Conservation (phyloP, 2,113 vertebrate species). For the Clarias gariepinus region DNA sequence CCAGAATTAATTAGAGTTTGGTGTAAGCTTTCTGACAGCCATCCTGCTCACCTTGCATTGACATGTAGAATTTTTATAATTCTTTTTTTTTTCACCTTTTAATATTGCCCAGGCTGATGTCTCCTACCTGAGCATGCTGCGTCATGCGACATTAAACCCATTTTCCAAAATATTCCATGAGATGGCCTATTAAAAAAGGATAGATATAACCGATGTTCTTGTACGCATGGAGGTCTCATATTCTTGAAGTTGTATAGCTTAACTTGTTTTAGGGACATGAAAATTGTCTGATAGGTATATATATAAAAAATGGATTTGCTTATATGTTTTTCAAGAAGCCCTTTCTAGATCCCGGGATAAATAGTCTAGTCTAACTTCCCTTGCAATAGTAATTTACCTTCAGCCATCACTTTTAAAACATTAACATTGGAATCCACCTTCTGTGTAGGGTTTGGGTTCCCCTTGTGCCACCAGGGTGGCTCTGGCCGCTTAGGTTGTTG, state of each 20-base stretch:
- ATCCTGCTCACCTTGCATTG: conserved; percentile 32
- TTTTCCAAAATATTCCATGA: not conserved
- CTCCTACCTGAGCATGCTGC: conserved; percentile 35
- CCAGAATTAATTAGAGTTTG: conserved; percentile 45
- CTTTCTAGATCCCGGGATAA: not conserved
- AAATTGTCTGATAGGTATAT: not conserved
- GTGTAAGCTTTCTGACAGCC: conserved; percentile 38
- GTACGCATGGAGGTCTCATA: too few relatives aligned
- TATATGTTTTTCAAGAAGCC: not conserved
- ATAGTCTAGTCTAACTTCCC: not conserved
- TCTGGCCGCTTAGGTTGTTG: too few relatives aligned
- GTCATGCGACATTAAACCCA: conserved; percentile 43
- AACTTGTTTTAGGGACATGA: not conserved
- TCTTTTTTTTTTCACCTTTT: conserved; percentile 44
- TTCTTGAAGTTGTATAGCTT: not conserved
- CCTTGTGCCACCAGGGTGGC: too few relatives aligned
- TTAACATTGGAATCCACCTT: too few relatives aligned
- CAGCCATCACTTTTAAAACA: too few relatives aligned
- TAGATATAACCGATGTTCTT: not conserved
- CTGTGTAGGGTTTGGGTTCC: too few relatives aligned
- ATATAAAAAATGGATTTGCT: not conserved
- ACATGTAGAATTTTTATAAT: conserved; percentile 30
- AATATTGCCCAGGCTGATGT: conserved; percentile 42
- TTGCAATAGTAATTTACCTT: too few relatives aligned
- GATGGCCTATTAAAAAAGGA: not conserved